Evolutionary conservation across 2,797 vertebrate species (phyloP), one percentile per base, ranked within the genome.

Genomic region (Perodicticus potto): DNA sequence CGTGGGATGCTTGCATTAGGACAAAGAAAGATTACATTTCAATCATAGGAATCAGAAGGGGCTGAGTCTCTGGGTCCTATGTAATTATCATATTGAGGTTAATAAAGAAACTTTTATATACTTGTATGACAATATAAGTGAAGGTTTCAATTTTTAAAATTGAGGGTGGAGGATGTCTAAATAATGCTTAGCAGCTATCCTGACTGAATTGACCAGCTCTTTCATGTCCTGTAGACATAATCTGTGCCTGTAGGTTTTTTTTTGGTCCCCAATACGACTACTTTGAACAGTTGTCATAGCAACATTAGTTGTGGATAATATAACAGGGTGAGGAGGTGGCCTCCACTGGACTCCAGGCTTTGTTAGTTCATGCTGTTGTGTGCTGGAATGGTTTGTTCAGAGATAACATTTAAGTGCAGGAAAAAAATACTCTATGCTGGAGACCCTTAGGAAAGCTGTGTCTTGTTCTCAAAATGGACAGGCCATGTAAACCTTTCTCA

Each of bases 241-340:
- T 93, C 76, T 65, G n/a, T 82, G 86, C 86, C 89, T 89, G 72
- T 81, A 84, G 93, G 72, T 63, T 45, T n/a, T 53, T 70, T 86
- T 67, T 77, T 32, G 76, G 76, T 95, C n/a, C 65, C 86, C 73
- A 78, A 20, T 86, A 95, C 96, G 73, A 45, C 63, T 87, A 81
- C 59, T 92, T 87, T 95, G 96, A 96, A 95, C 95, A 85, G 97
- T 97, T 97, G 96, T 94, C 96, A 97, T 97, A 78, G 97, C 94
- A 97, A 97, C 95, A 37, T 57, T 96, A 84, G 76, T 69, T 8
- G 22, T 25, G 65, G 95, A 91, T 92, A 89, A 94, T 77, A 74
- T 59, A 91, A 37, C 57, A 84, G 89, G 73, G 89, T 72, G 65
- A 96, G 70, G 37, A 91, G 86, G 70, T 96, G 40, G 67, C 76